Evolutionary conservation across 2,888 invertebrate genomes (phyloP).

Genomic region (Crioceris asparagi): DNA sequence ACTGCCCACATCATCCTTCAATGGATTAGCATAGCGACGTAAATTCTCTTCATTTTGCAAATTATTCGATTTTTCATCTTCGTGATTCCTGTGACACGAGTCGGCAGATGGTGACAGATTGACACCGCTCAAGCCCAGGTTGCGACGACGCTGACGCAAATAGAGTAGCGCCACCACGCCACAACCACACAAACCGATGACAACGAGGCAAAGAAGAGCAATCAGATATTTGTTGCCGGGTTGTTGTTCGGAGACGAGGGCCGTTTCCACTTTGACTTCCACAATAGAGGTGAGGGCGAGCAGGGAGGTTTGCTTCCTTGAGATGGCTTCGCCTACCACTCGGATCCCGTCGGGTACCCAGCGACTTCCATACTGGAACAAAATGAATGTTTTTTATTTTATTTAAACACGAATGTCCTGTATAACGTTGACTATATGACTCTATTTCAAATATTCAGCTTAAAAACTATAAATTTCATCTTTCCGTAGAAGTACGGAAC

Average conservation of each 20-base stretch:
- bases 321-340: conserved; percentile 52
- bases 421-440: no score
- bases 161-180: conserved; percentile 42
- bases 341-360: conserved; percentile 47
- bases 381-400: no score
- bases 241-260: conserved; percentile 46
- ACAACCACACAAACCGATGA: conserved; percentile 35
- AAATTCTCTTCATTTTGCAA: conserved; percentile 85
- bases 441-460: no score
- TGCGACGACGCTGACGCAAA: conserved; percentile 45
- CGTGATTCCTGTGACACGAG: conserved; percentile 54
- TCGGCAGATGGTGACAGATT: conserved; percentile 46
- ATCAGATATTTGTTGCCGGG: conserved; percentile 41
- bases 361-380: conserved; percentile 42
- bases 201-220: conserved; percentile 38
- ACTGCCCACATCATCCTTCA: conserved; percentile 40
- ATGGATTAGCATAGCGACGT: conserved; percentile 41
- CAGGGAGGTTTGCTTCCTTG: conserved; percentile 48
- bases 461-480: no score
- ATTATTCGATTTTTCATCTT: conserved; percentile 85
- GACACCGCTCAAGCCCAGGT: conserved; percentile 42
- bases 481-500: no score
- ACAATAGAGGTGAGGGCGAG: conserved; percentile 60
- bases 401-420: no score
- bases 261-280: conserved; percentile 68